Percentiles rank a stretch among this genome's conserved stretches.
phyloP scores from a whole-genome alignment of 2,113 vertebrate genomes.

The Corapipo altera region DNA sequence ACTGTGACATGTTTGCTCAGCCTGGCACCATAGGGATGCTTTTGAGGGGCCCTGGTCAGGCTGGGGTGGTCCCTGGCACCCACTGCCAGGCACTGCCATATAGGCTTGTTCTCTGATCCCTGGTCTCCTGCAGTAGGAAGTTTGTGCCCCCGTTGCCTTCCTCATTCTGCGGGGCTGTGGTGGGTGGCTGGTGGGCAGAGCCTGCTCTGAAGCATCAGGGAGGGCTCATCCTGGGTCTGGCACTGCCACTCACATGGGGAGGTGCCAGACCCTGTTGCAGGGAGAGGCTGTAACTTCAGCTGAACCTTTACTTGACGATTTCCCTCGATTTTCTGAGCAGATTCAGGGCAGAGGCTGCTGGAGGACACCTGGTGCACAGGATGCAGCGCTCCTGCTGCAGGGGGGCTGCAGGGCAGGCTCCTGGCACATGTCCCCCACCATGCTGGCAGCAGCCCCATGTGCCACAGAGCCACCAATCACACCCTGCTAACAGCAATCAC shows the following conservation, averaged over 20 bases:
- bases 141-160: not conserved
- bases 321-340: not conserved
- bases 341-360: fast-evolving
- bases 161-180: fast-evolving
- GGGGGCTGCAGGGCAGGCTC: not conserved
- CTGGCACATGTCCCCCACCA: not conserved
- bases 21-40: not conserved
- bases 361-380: not conserved
- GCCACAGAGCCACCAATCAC: not conserved
- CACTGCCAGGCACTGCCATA: fast-evolving
- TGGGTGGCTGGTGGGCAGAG: fast-evolving
- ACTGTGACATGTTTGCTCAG: fast-evolving
- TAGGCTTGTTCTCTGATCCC: fast-evolving
- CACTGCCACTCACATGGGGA: fast-evolving
- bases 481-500: not conserved
- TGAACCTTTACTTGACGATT: not conserved
- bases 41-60: not conserved
- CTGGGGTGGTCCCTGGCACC: not conserved
- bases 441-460: not conserved
- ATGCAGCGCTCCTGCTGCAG: fast-evolving
- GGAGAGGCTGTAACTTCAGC: not conserved
- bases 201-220: fast-evolving
- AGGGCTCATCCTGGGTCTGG: not conserved
- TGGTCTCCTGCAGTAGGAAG: not conserved
- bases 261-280: not conserved